Base-by-base conservation (phyloP, 2,113 vertebrate species). In the Heloderma charlesbogerti region DNA sequence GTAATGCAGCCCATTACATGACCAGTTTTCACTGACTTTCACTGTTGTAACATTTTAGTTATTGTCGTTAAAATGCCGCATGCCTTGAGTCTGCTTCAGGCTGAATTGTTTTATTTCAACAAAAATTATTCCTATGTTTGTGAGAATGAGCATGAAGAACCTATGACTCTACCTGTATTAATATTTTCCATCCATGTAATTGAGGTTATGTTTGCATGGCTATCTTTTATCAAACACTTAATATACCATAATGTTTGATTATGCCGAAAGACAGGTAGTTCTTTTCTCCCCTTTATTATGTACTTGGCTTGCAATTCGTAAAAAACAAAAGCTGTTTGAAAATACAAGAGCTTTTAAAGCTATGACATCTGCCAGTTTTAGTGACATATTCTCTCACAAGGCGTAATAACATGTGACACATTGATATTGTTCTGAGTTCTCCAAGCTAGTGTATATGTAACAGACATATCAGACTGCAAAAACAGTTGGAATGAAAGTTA, bases 261-360 rank as follows among this genome's bases (percentile, higher is more conserved):
- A 45, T 90, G 29, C 9, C 88, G 2, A 37, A 90, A 60, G 71
- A 87, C 27, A n/a, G 57, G 37, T 63, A 25, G 40, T 88, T 20
- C 37, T 3, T 92, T 84, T 92, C 84, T 31, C 34, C 72, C 13
- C 43, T 87, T 78, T 78, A 45, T 80, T 86, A 57, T 90, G 18
- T 18, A 9, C 94, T 93, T 95, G 94, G 3, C 92, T 96, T 95
- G 66, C 57, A 67, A 34, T 84, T 90, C 48, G 78, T 80, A 20
- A 48, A 88, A 54, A 88, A 0, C 10, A 77, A 60, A 90, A 91
- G 22, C 67, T 1, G 27, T 92, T 95, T 43, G 92, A 67, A 88
- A 96, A 95, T 86, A 85, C 45, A 87, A 25, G 20, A 88, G 31
- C 60, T 57, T 95, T 93, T 92, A 90, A 93, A 91, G 20, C 60